Base-by-base conservation (phyloP, 2,797 vertebrate species). In the Arnoldichthys spilopterus region DNA sequence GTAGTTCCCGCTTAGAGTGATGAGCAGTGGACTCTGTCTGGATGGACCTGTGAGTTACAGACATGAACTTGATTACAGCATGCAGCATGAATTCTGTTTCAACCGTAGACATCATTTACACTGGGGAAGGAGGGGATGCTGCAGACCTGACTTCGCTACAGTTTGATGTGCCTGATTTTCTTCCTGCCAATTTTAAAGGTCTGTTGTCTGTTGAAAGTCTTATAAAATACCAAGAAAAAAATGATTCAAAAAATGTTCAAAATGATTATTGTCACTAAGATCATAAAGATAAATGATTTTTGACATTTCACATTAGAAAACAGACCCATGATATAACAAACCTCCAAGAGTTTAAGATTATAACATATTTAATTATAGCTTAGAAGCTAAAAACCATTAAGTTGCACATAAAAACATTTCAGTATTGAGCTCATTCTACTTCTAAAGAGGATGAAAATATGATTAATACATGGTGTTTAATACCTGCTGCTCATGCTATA, bases 1-100 rank as follows among this genome's bases (percentile, higher is more conserved):
- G 82, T 98, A 98, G 91, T 99, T 99, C 3, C 98, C 98, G 20
- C 96, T 98, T 74, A 99, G 94, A 2, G 97, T 96, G 64, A 98
- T 94, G 9, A 99, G 94, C 45, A 98, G 93, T 0, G 96, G 95
- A 62, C 95, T 98, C 85, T 99, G 97, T 40, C 97, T 95, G 64
- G 97, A 96, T 32, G 96, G 95, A 76, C 98, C 98, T 99, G 90
- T 1, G 51, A 34, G 22, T 24, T 6, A 28, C 56, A 76, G 34
- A 40, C 13, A 76, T 49, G 20, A 5, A 45, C 4, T 37, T 16
- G 16, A 76, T 75, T 64, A 64, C 32, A 63, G 59, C 11, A 80
- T 20, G 77, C 20, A 12, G 11, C 9, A 30, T 30, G 12, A 26
- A 13, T 4, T n/a, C 6, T 26, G 13, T 13, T 28, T 54, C 54